These are phyloP conservation scores for Phenganax marumi DNA, from an alignment of 92 coral and sea anemone species.

Conservation along the genomic window DNA sequence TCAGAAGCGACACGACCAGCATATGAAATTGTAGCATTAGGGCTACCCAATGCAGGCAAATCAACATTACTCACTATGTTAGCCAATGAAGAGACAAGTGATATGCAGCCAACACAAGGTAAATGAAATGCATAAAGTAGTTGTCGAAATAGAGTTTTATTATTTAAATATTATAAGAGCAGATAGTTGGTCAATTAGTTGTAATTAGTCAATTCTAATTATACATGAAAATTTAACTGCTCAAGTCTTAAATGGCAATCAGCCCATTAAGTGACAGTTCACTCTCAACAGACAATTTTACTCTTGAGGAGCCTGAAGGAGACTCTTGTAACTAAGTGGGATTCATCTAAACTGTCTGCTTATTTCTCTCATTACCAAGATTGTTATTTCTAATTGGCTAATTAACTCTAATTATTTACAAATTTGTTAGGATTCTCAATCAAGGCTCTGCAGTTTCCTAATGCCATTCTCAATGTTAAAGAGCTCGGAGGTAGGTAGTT, in stretches of 20 bases:
- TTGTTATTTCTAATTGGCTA: neutral
- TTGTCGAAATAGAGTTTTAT: too few species aligned
- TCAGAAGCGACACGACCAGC: constrained; percentile 73
- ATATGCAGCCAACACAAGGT: constrained; percentile 26
- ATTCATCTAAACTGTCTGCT: too few species aligned
- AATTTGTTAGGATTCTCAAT: constrained; percentile 77
- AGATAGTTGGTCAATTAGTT: too few species aligned
- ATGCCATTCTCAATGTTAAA: constrained; percentile 83
- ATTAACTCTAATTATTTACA: neutral
- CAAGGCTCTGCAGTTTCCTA: constrained; percentile 80
- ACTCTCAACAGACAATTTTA: too few species aligned
- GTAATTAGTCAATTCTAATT: too few species aligned
- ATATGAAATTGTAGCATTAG: constrained; percentile 77
- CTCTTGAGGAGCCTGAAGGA: too few species aligned
- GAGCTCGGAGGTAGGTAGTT: constrained; percentile 95
- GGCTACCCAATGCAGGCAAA: constrained; percentile 86
- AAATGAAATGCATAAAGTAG: neutral
- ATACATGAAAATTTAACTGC: too few species aligned
- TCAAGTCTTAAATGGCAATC: too few species aligned
- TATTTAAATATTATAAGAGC: too few species aligned
- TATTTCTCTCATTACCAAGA: too few species aligned
- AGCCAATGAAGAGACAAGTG: constrained; percentile 74
- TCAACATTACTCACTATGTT: constrained; percentile 76
- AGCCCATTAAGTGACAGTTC: too few species aligned
- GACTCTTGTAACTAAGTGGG: too few species aligned